Percentiles rank a stretch among this genome's conserved stretches.
These are phyloP conservation scores for Montipora capitata DNA, from an alignment of 92 coral and sea anemone species.

Conservation along the genomic window DNA sequence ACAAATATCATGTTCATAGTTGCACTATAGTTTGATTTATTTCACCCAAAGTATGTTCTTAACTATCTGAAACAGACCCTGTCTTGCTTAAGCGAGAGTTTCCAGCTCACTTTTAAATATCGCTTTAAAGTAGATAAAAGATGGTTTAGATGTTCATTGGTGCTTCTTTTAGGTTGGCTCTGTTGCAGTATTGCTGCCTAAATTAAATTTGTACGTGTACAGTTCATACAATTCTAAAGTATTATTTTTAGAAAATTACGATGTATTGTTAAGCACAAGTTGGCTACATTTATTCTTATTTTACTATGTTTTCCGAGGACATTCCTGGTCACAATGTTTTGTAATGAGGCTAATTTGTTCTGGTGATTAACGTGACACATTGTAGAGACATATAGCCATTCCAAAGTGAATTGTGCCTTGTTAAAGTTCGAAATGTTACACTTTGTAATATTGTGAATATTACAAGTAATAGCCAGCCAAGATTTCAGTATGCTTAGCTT, in stretches of 20 bases:
- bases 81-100: neutral
- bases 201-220: slow-evolving; percentile 39
- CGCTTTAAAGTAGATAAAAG: neutral
- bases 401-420: slow-evolving; percentile 43
- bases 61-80: neutral
- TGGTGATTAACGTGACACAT: slow-evolving; percentile 15
- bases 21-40: neutral
- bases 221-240: slow-evolving; percentile 15
- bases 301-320: slow-evolving; percentile 1
- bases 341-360: slow-evolving; percentile 23
- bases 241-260: slow-evolving; percentile 44
- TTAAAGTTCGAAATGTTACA: slow-evolving; percentile 9
- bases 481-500: slow-evolving; percentile 21
- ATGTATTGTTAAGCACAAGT: slow-evolving; percentile 12
- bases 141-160: slow-evolving; percentile 6
- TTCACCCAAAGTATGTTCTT: slow-evolving; percentile 13
- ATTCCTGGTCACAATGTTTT: slow-evolving; percentile 9
- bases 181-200: slow-evolving; percentile 26
- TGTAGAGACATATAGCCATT: slow-evolving; percentile 19
- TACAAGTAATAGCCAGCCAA: slow-evolving; percentile 28
- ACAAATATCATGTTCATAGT: slow-evolving; percentile 6
- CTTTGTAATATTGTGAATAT: slow-evolving; percentile 45
- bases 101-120: neutral
- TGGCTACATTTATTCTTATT: neutral
- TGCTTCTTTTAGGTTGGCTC: slow-evolving; percentile 6